A percentile compares a stretch with the other conserved stretches of the same genome.
These are phyloP conservation scores for Eupithecia tripunctaria DNA, from an alignment of 2,888 invertebrate species.

Conservation along the genomic window DNA sequence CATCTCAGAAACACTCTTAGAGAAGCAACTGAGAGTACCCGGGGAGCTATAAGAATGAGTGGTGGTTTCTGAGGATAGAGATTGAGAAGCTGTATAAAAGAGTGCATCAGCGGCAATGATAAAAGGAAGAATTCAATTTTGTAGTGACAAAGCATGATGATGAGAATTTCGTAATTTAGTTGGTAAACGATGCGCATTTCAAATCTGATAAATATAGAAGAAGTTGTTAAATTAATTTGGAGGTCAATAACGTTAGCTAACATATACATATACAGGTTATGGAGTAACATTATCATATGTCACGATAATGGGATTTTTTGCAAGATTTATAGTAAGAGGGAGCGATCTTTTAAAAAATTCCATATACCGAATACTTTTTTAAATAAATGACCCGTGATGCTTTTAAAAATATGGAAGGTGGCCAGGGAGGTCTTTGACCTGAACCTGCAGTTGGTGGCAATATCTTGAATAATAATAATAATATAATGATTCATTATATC, in stretches of 20 bases:
- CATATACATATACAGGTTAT: not conserved
- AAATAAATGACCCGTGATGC: not conserved
- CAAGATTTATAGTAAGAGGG: not conserved
- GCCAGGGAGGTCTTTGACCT: not conserved
- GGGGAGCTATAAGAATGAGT: constrained; percentile 84
- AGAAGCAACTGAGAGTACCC: too few species aligned
- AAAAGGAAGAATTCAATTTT: constrained; percentile 81
- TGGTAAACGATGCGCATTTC: not conserved
- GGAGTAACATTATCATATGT: not conserved
- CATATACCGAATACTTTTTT: not conserved
- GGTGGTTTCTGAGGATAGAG: constrained; percentile 87
- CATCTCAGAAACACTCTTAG: constrained; percentile 90
- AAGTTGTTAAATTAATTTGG: not conserved
- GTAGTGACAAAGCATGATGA: not conserved
- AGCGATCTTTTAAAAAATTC: not conserved
- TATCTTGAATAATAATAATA: not conserved
- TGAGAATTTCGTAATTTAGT: not conserved
- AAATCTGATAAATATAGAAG: not conserved
- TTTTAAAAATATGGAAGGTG: not conserved
- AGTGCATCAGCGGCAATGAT: constrained; percentile 87
- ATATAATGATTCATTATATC: too few species aligned
- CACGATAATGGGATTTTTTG: not conserved
- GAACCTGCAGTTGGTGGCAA: not conserved
- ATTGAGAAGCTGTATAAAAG: constrained; percentile 89
- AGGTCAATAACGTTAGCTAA: constrained; percentile 1